Evolutionary conservation across 2,888 invertebrate species (phyloP), one percentile per base, ranked within the genome.

Genomic region (Hypselothyrea guttata): DNA sequence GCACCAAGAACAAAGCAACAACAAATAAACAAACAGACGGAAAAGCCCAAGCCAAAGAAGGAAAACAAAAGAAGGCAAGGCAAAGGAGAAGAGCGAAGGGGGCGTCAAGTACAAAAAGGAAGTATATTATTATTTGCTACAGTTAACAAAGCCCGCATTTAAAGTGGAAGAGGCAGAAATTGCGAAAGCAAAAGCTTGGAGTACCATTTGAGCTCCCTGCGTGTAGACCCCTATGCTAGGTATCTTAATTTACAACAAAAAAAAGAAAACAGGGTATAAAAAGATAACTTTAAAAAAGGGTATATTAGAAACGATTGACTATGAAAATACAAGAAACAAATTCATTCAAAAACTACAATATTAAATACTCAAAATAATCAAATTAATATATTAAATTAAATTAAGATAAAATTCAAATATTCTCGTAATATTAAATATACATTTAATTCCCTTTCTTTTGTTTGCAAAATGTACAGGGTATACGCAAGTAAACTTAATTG

Each of bases 71-170:
- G 48, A 41, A 54, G 49, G 58, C 31, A 59, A 58, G 40, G 56
- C n/a, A n/a, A 69, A 57, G 11, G 42, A 33, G 42, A 42, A 18
- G 41, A 35, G n/a, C 22, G 38, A 35, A 34, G 60, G 54, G 37
- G 45, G 47, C 66, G 54, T 60, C 13, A 65, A 58, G 59, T 71
- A 65, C 58, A 51, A 42, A 65, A 52, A 35, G 67, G 68, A 72
- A 67, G 68, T 72, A 33, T 51, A 72, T 69, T 65, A 65, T 71
- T 75, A 79, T 75, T 72, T 70, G 76, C 73, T 57, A 69, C 76
- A 72, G 73, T 79, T 63, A 75, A 63, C 76, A 75, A 55, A 63
- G 49, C 56, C 54, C 67, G 67, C 56, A 54, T 41, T 31, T 9
- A 35, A 34, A 42, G 45, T n/a, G 11, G 13, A 31, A 35, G 12